These are phyloP conservation scores for Cheilosia scutellata DNA, from an alignment of 2,888 invertebrate genomes.

Conservation along the genomic window DNA sequence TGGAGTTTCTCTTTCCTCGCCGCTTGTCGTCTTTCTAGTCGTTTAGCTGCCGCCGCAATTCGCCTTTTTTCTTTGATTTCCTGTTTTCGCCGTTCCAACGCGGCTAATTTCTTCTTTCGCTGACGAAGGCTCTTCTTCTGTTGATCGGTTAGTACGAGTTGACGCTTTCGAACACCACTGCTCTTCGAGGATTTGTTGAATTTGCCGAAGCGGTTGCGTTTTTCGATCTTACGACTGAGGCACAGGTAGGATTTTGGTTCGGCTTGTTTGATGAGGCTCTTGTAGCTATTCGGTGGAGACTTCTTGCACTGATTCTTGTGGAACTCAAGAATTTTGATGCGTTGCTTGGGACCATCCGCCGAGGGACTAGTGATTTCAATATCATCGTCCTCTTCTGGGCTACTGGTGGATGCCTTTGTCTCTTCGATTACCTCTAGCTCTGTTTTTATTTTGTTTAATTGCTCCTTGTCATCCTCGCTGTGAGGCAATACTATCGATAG, in stretches of 20 bases:
- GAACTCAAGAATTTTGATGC: conserved; percentile 81
- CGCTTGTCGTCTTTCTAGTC: conserved; percentile 54
- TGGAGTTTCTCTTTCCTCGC: conserved; percentile 59
- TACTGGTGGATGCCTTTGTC: conserved; percentile 75
- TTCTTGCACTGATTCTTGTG: conserved; percentile 81
- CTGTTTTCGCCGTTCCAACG: conserved; percentile 78
- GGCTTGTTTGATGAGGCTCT: conserved; percentile 83
- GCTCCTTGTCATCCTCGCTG: conserved; percentile 76
- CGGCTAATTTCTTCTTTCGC: conserved; percentile 79
- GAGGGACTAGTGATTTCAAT: conserved; percentile 66
- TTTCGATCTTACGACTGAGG: conserved; percentile 80
- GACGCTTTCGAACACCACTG: conserved; percentile 79
- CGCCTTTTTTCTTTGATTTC: conserved; percentile 77
- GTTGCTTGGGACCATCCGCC: conserved; percentile 70
- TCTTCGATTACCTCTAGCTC: conserved; percentile 79
- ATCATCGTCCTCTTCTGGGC: conserved; percentile 71
- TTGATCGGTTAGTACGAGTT: conserved; percentile 81
- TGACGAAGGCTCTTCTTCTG: conserved; percentile 80
- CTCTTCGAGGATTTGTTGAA: conserved; percentile 77
- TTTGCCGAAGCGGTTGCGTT: conserved; percentile 81
- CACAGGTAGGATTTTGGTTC: conserved; percentile 83
- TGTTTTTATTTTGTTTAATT: conserved; percentile 82
- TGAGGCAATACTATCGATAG: conserved; percentile 68
- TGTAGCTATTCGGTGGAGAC: conserved; percentile 83
- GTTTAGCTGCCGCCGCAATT: conserved; percentile 73